Percentiles rank a stretch among this genome's conserved stretches.
Conservation (phyloP, 2,113 vertebrate genomes). For the Andinoacara biseriatus region DNA sequence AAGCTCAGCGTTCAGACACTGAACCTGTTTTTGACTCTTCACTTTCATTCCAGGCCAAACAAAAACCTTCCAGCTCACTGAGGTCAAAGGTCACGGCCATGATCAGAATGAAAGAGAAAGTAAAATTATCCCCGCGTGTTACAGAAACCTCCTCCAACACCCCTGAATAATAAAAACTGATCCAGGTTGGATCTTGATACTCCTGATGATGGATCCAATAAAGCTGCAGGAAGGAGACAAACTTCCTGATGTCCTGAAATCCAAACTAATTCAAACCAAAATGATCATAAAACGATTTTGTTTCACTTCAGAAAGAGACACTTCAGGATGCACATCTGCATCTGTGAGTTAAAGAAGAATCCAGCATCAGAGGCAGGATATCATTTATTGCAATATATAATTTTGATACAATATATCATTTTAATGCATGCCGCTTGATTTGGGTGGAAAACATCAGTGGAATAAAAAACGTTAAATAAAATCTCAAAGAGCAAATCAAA, state of each 20-base stretch:
- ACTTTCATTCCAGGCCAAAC: neutral
- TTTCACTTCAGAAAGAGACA: neutral
- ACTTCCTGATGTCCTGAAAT: constrained; percentile 3
- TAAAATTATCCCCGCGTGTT: rapidly evolving
- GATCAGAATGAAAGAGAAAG: neutral
- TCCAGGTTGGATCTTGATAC: constrained; percentile 39
- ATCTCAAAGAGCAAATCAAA: neutral
- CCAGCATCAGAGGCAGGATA: neutral
- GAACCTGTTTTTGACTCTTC: neutral
- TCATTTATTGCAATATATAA: too few species aligned
- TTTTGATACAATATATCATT: neutral
- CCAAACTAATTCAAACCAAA: neutral
- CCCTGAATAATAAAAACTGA: neutral
- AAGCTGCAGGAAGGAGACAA: constrained; percentile 4
- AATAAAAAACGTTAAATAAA: neutral
- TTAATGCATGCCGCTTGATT: neutral
- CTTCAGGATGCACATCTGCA: neutral
- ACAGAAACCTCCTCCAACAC: neutral
- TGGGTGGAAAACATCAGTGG: neutral
- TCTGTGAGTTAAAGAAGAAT: too few species aligned
- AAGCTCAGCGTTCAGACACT: neutral
- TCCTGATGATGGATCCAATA: constrained; percentile 19
- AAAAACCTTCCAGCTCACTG: neutral
- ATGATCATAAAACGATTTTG: neutral
- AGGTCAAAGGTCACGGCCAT: neutral